Percentiles rank a stretch among this genome's conserved stretches.
These are phyloP conservation scores for Cerastoderma edule DNA, from an alignment of 2,888 invertebrate species.

Conservation along the genomic window DNA sequence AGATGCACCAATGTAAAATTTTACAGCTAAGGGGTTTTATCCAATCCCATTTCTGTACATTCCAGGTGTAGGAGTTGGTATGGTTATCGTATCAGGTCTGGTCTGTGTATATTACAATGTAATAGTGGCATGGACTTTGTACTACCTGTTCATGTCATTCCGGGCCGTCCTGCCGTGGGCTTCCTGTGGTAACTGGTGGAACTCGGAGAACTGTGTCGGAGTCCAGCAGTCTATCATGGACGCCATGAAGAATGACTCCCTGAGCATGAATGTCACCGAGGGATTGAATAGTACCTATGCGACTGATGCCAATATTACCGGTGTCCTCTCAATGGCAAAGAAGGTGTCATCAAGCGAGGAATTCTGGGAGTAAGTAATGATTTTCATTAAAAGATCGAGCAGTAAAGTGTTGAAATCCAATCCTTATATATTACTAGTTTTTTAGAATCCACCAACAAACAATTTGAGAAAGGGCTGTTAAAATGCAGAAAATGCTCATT, in stretches of 20 bases:
- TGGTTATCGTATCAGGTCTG: constrained; percentile 83
- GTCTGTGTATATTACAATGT: constrained; percentile 84
- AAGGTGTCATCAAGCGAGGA: constrained; percentile 69
- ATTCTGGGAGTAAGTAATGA: constrained; percentile 79
- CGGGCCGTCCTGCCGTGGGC: constrained; percentile 82
- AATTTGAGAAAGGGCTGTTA: too few species aligned
- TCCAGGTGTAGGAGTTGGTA: constrained; percentile 83
- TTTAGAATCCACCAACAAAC: too few species aligned
- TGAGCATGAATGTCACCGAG: constrained; percentile 18
- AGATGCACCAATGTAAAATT: too few species aligned
- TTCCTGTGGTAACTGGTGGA: constrained; percentile 82
- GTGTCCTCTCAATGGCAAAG: neutral
- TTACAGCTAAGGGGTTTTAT: too few species aligned
- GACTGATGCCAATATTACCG: constrained; percentile 2
- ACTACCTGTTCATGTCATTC: constrained; percentile 83
- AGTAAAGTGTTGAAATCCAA: too few species aligned
- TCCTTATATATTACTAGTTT: too few species aligned
- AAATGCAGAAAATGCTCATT: too few species aligned
- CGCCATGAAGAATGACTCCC: constrained; percentile 9
- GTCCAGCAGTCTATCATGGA: constrained; percentile 27
- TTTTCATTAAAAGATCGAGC: too few species aligned
- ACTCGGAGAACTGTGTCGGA: constrained; percentile 73
- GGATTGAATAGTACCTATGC: constrained; percentile 15
- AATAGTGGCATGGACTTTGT: constrained; percentile 84
- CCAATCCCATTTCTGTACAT: too few species aligned